Conservation (phyloP, 2,797 vertebrate genomes). For the Onychomys torridus region DNA sequence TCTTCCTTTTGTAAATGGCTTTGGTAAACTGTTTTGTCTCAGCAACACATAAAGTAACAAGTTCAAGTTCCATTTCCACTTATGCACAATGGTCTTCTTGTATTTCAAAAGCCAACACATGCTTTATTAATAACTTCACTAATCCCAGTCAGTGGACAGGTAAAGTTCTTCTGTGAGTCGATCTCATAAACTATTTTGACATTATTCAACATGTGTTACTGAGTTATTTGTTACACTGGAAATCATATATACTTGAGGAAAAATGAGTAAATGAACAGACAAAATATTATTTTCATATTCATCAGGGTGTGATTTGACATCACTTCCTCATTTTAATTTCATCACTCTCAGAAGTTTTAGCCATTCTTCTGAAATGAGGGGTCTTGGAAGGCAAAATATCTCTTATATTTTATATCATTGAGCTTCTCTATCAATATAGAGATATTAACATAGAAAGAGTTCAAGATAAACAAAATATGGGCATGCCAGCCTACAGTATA, state of each 20-base stretch:
- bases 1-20: background rate
- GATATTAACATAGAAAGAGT: background rate
- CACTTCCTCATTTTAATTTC: background rate
- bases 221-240: background rate
- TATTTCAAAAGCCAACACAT: background rate
- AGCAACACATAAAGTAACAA: background rate
- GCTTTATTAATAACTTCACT: background rate
- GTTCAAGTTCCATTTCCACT: background rate
- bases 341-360: background rate
- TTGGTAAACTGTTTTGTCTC: background rate
- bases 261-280: background rate
- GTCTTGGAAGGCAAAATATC: background rate
- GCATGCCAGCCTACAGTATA: background rate
- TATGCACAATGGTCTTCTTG: background rate
- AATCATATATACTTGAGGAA: background rate
- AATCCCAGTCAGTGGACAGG: too few relatives aligned
- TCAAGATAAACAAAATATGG: background rate
- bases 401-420: background rate
- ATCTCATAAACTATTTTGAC: background rate
- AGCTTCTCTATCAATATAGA: background rate
- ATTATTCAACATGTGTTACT: background rate
- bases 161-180: background rate
- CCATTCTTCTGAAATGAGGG: background rate
- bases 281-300: background rate
- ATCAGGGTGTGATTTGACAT: background rate